A percentile compares a stretch with the other conserved stretches of the same genome.
These are phyloP conservation scores for Amphimedon queenslandica DNA, from an alignment of 37 sponge, comb jelly and placozoan species.

Conservation along the genomic window DNA sequence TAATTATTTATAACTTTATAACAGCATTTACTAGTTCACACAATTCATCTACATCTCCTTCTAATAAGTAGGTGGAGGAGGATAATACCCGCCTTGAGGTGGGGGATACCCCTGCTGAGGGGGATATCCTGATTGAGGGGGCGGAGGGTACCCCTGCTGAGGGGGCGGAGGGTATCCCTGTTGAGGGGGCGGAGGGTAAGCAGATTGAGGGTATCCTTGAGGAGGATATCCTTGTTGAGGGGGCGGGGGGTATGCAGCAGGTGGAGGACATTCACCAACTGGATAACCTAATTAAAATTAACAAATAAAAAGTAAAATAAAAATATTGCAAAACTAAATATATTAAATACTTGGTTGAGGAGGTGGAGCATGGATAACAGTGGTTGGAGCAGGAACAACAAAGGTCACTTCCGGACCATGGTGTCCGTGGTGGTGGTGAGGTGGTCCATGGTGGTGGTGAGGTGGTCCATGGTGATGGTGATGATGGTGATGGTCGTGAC, in stretches of 20 bases:
- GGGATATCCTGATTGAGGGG: slow-evolving; percentile 1
- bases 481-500: slow-evolving; percentile 37
- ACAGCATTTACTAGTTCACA: background rate
- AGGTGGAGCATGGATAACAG: slow-evolving; percentile 7
- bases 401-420: slow-evolving; percentile 36
- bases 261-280: too few species aligned
- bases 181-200: background rate
- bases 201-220: background rate
- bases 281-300: too few species aligned
- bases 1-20: background rate
- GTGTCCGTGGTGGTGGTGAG: slow-evolving; percentile 5
- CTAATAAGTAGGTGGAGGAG: background rate
- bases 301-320: too few species aligned
- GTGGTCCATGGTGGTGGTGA: slow-evolving; percentile 30
- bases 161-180: slow-evolving; percentile 7
- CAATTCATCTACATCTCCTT: background rate
- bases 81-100: slow-evolving; percentile 3
- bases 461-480: slow-evolving; percentile 28
- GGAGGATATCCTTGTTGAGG: slow-evolving; percentile 6
- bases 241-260: too few species aligned
- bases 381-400: slow-evolving; percentile 28
- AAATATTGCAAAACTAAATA: background rate
- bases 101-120: slow-evolving; percentile 17
- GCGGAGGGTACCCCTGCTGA: background rate
- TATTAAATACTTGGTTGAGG: background rate